Conservation (phyloP, 2,797 vertebrate genomes). For the Anomalospiza imberbis region DNA sequence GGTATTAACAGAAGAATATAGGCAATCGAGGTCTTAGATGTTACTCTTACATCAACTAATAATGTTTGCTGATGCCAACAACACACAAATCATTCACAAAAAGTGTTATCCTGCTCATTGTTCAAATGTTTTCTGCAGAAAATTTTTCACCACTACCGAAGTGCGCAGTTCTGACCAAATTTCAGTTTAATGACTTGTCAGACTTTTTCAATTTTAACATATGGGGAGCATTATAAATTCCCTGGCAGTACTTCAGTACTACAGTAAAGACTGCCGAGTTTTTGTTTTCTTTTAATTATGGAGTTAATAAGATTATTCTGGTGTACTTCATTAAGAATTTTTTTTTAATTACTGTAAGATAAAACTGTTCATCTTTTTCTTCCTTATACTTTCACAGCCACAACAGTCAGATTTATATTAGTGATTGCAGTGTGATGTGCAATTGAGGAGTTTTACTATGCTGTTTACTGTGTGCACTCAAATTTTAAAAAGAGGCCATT, state of each 20-base stretch:
- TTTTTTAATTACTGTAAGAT: background rate
- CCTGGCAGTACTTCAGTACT: background rate
- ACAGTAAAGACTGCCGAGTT: background rate
- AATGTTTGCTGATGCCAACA: background rate
- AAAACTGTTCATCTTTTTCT: background rate
- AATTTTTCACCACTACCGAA: background rate
- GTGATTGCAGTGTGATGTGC: accelerated
- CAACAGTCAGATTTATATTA: background rate
- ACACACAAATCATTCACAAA: background rate
- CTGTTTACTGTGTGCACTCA: background rate
- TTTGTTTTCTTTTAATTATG: background rate
- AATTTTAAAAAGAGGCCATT: background rate
- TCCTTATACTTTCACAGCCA: background rate
- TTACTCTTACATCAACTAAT: background rate
- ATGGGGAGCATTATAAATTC: background rate
- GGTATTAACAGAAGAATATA: background rate
- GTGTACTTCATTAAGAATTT: background rate
- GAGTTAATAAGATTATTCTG: background rate
- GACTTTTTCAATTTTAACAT: background rate
- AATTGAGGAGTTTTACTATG: background rate
- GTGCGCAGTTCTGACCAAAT: background rate
- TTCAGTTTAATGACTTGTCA: background rate
- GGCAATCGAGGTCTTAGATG: background rate
- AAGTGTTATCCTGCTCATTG: background rate
- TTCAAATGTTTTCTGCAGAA: background rate